Percentiles rank a stretch among this genome's conserved stretches.
phyloP scores from a whole-genome alignment of 2,113 vertebrate genomes.

The Ammodytes marinus region DNA sequence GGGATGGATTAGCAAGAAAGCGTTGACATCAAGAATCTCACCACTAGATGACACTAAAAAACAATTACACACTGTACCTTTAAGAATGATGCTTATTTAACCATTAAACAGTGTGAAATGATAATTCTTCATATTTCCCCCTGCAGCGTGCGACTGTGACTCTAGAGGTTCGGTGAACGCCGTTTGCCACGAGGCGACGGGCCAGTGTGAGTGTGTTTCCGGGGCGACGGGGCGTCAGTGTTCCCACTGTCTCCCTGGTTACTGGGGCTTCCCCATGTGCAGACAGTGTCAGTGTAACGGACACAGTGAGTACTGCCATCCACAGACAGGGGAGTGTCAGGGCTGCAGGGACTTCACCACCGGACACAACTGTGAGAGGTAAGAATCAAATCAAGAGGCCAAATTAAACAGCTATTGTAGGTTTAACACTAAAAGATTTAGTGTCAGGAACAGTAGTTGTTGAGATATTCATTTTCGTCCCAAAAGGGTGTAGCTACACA shows the following conservation, averaged over 20 bases:
- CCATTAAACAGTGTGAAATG: background rate
- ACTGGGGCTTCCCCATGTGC: conserved; percentile 96
- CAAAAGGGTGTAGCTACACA: too few relatives aligned
- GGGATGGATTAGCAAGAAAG: too few relatives aligned
- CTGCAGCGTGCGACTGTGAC: conserved; percentile 91
- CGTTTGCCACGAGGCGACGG: conserved; percentile 90
- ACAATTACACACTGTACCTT: fast-evolving
- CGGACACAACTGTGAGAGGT: conserved; percentile 94
- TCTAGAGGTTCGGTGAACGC: conserved; percentile 84
- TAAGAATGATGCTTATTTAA: background rate
- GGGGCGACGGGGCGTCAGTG: conserved; percentile 91
- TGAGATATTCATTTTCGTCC: too few relatives aligned
- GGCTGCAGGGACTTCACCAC: conserved; percentile 91
- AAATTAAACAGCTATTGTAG: too few relatives aligned
- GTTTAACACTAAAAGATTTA: too few relatives aligned
- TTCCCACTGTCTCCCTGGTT: conserved; percentile 89
- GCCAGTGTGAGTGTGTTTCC: conserved; percentile 91
- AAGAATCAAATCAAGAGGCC: background rate
- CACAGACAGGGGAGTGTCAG: conserved; percentile 90
- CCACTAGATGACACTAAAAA: too few relatives aligned
- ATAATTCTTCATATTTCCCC: background rate
- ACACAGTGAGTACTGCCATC: conserved; percentile 90
- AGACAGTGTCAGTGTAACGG: conserved; percentile 93
- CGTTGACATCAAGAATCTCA: too few relatives aligned
- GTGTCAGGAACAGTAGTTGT: too few relatives aligned